Base-by-base conservation (phyloP, 2,113 vertebrate genomes). In the Nerophis ophidion region DNA sequence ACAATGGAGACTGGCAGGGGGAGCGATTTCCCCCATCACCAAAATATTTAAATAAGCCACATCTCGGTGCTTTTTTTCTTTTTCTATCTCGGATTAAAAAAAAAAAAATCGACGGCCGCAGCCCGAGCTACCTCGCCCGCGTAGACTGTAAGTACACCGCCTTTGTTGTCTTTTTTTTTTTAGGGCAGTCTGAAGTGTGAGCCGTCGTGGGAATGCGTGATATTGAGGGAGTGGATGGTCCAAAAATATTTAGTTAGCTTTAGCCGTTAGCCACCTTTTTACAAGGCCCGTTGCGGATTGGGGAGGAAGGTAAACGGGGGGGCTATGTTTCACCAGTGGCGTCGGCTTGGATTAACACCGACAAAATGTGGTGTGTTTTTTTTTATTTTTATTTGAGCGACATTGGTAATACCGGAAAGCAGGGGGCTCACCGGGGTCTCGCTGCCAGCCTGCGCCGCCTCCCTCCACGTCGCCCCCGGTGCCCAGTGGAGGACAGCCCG, bases 1-100 rank as follows among this genome's bases (percentile, higher is more conserved):
- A 82, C 87, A 90, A 86, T 87, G 87, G 87, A 88, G 76, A 74
- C 85, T 87, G 83, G 84, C 86, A 91, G 84, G 84, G 80, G 82
- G 76, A 79, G 84, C 75, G 79, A 81, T 81, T 81, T 77, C 81
- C 83, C 83, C 82, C 83, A 81, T 86, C 84, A 74, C 84, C 76
- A 60, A 82, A 80, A 81, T 76, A 86, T 84, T 85, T 77, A 81
- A 86, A 84, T 81, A 74, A 78, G 79, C 74, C 60, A 76, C 73
- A 64, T 84, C 63, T 79, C 63, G 63, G 74, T 56, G 38, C 38
- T 42, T 56, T 44, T 44, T 33, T 10, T 51, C 49, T 26, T 33
- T 10, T 51, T 17, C 26, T 10, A 9, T 61, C 66, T 73, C 62
- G 40, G 74, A 74, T 74, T n/a, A n/a, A n/a, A 68, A 44, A 58